Conservation (phyloP, 1,140 invertebrate genomes). For the Drosophila kurseongensis region DNA sequence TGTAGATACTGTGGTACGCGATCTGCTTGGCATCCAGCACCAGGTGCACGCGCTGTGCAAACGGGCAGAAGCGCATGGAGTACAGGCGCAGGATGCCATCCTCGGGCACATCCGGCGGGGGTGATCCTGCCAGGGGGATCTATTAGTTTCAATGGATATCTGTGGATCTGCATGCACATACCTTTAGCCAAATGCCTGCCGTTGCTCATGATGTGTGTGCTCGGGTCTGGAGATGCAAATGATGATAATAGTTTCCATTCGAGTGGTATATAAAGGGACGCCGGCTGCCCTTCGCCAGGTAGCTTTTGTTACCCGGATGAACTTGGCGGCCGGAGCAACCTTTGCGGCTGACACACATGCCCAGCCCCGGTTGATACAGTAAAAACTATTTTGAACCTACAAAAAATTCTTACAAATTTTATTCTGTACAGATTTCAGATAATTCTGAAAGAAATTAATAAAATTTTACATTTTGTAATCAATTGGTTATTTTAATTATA, state of each 20-base stretch:
- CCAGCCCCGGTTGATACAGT: conserved; percentile 15
- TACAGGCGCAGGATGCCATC: conserved; percentile 91
- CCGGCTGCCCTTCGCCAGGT: conserved; percentile 44
- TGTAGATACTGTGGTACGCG: conserved; percentile 93
- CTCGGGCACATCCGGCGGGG: conserved; percentile 86
- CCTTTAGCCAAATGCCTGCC: conserved; percentile 76
- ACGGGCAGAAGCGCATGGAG: conserved; percentile 96
- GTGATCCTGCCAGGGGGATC: conserved; percentile 85
- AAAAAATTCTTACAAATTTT: no score
- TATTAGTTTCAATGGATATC: not conserved
- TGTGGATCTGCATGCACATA: not conserved
- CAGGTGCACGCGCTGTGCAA: conserved; percentile 92
- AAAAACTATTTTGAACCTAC: not conserved
- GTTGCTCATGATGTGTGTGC: conserved; percentile 65
- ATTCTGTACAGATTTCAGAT: no score
- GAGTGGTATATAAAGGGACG: conserved; percentile 52
- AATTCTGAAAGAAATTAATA: no score
- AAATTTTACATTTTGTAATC: no score
- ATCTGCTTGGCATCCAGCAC: conserved; percentile 94
- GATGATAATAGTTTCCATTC: conserved; percentile 15
- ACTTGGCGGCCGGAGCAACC: conserved; percentile 57
- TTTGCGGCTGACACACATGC: conserved; percentile 60
- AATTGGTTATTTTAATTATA: no score
- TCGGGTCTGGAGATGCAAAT: conserved; percentile 45
- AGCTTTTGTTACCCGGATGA: conserved; percentile 53